Evolutionary conservation across 2,797 vertebrate genomes (phyloP), one percentile per base, ranked within the genome.

Genomic region (Sebastes nivosus): DNA sequence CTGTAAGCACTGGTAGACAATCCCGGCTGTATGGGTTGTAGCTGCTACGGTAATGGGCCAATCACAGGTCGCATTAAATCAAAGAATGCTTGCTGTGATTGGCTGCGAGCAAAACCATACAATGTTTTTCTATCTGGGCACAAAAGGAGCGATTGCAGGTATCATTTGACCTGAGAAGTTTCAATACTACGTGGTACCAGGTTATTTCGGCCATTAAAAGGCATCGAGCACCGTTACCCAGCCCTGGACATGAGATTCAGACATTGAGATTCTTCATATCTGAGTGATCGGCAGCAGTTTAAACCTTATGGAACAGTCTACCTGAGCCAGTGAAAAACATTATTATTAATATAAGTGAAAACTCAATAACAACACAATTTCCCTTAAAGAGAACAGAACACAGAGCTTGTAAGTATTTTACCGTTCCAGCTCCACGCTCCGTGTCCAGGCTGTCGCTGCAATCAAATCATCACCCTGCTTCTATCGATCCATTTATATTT

Each of bases 401-500:
- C 30, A 30, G 14, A 59, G 27, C 64, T 52, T 54, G 25, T 4
- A 46, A 66, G 24, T 30, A 25, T 55, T 42, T 30, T 57, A 14
- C 8, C 3, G 2, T 58, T 75, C 57, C 34, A 52, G n/a, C 29
- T 69, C 54, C 11, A 16, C 8, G 0, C 27, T 42, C 30, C 4
- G 2, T 11, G 42, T 64, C 64, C 16, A 22, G 16, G 24, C 36
- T 65, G 30, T 58, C 10, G 6, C n/a, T 3, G n/a, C 34, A 4
- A 57, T 74, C 58, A 67, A 50, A 83, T 72, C 75, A 76, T 63
- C 46, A 9, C 22, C 20, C 8, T 67, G 4, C 55, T 30, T 24
- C 20, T 6, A 77, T 72, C 3, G 50, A 83, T 77, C 73, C 20
- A 7, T 64, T 30, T 9, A 34, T 20, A 75, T 79, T 75, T 64